Evolutionary conservation across 2,113 vertebrate species (phyloP), one percentile per base, ranked within the genome.

Genomic region (Chaetodon trifascialis): DNA sequence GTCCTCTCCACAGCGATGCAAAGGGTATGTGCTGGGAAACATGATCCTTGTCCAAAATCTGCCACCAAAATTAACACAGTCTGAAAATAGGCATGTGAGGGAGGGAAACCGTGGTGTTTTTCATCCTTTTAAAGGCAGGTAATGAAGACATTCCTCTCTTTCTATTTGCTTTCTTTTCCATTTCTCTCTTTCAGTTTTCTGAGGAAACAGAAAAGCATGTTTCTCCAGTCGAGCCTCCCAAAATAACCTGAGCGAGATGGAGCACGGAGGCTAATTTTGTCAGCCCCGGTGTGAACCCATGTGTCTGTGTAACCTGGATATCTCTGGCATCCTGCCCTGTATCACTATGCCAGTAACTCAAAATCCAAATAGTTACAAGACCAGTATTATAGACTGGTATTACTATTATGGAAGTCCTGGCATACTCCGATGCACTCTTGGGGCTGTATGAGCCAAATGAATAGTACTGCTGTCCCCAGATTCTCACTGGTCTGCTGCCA

Each of bases 291-390:
- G 85, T 89, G 82, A 86, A 87, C 82, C 42, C 82, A 70, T 65
- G 74, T 58, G 73, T 88, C 80, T 88, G 40, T 89, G 69, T 79
- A 92, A 90, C 83, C 88, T 89, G 76, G 73, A 90, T 83, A 81
- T 80, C 58, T 86, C 68, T 90, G 92, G 85, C 90, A 80, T 55
- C 58, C 46, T 42, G 44, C 65, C 69, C 30, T 16, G 16, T 75
- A 86, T 87, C 92, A 93, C 93, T 93, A 94, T 94, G 87, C 70
- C 62, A 89, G 58, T n/a, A 74, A 90, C 88, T 83, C 78, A 7
- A n/a, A 68, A 70, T 73, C 80, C 79, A 67, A 80, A 86, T 92
- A 91, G 12, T 91, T 89, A 89, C 91, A 91, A 81, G 89, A 76
- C 73, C 82, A 54, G 73, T 54, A 66, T 79, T 88, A 88, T 83